Evolutionary conservation across 2,113 vertebrate genomes (phyloP).

Genomic region (Athene noctua): DNA sequence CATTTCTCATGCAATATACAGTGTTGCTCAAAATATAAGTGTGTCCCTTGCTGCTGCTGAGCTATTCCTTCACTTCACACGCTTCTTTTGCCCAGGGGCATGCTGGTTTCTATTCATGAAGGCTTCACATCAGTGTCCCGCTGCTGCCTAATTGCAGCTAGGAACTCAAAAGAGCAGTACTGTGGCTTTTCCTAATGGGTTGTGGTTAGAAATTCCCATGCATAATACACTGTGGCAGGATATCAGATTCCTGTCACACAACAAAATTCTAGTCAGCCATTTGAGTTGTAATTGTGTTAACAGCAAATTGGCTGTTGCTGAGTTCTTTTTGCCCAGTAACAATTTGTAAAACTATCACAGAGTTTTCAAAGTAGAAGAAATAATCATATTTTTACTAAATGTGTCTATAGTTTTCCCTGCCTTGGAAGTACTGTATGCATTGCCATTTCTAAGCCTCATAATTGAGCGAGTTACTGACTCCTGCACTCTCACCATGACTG

Average conservation of each 20-base stretch:
- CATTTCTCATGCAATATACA: conserved; percentile 1
- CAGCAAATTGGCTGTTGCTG: conserved; percentile 36
- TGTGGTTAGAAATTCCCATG: conserved; percentile 29
- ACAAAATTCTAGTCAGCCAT: background rate
- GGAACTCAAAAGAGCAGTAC: conserved; percentile 15
- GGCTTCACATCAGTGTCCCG: conserved; percentile 20
- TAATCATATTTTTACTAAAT: background rate
- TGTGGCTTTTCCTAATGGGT: conserved; percentile 33
- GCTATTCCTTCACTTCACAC: background rate
- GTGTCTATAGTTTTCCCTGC: background rate
- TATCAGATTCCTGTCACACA: conserved; percentile 39
- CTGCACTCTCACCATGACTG: background rate
- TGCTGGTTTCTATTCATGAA: conserved; percentile 44
- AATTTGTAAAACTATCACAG: conserved; percentile 10
- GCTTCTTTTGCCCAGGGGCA: conserved; percentile 28
- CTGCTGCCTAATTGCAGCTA: conserved; percentile 52
- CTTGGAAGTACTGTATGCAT: background rate
- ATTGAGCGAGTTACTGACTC: background rate
- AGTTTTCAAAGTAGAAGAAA: background rate
- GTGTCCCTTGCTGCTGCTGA: conserved; percentile 18
- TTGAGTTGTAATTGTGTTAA: conserved; percentile 13
- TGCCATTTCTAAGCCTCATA: background rate
- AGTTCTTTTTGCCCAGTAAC: background rate
- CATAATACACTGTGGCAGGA: conserved; percentile 3
- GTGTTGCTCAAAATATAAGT: background rate